phyloP scores from a whole-genome alignment of 2,888 invertebrate species.

The Athrips mouffetella region DNA sequence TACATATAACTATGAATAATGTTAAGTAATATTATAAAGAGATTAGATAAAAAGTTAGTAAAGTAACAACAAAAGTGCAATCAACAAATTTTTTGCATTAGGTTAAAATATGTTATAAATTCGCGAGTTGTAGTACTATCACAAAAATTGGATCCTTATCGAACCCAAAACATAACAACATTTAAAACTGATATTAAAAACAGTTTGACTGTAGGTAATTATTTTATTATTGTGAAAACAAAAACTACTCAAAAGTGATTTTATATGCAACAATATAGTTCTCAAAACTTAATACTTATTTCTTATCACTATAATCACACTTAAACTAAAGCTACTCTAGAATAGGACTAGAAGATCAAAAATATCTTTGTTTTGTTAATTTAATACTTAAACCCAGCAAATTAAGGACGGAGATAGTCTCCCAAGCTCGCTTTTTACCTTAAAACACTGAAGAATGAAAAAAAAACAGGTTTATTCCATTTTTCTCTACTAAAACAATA shows the following conservation, averaged over 20 bases:
- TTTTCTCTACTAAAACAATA: too few relatives aligned
- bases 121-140: not conserved
- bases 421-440: constrained; percentile 44
- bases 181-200: not conserved
- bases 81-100: not conserved
- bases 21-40: constrained; percentile 2
- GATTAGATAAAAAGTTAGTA: constrained; percentile 17
- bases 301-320: constrained; percentile 34
- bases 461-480: not conserved
- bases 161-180: not conserved
- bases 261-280: constrained; percentile 24
- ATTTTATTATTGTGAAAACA: constrained; percentile 1
- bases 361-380: constrained; percentile 31
- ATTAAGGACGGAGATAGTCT: constrained; percentile 50
- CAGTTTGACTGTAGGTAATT: constrained; percentile 3
- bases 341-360: constrained; percentile 66
- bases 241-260: constrained; percentile 1
- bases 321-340: constrained; percentile 36
- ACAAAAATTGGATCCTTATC: not conserved
- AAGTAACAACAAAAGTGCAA: constrained; percentile 21
- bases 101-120: not conserved
- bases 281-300: constrained; percentile 34
- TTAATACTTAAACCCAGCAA: constrained; percentile 39
- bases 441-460: not conserved
- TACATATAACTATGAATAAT: constrained; percentile 24